Evolutionary conservation across 2,888 invertebrate genomes (phyloP), one percentile per base, ranked within the genome.

Genomic region (Cataglyphis cursor): DNA sequence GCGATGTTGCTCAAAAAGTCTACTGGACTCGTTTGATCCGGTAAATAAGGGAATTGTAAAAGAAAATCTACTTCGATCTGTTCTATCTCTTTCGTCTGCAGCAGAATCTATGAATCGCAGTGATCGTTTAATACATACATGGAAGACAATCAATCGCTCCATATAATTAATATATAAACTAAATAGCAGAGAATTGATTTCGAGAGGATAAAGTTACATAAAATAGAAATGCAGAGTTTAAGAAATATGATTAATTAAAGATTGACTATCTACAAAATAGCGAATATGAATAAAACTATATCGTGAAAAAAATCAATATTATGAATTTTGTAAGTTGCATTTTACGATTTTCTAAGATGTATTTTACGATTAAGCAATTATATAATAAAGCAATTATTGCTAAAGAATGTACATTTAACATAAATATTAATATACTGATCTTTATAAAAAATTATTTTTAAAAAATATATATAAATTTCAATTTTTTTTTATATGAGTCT

Each of bases 31-130:
- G 95, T 95, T 5, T 97, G 95, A 92, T 97, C 97, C 0, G 97
- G 97, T 12, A 97, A 96, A 74, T 97, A 96, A 0, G 99, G 98
- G 94, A 97, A 99, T 81, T 98, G 96, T 1, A 99, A 95, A 12
- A 99, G 95, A 94, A 99, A 99, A 94, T 99, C 99, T 68, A 99
- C 94, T 93, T 99, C 99, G 0, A 95, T 94, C 0, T 97, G 95
- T 85, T 97, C 96, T 38, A 99, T 96, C 94, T 98, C 97, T 5
- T 97, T 95, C 91, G 95, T 95, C 90, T 96, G 95, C 35, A 96
- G 93, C 73, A 97, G 94, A 85, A 97, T 96, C 96, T 97, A 48
- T 18, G 70, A 48, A 35, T 15, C 10, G 9, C 10, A 44, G 1
- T 15, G 24, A 21, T 41, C 28, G 4, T 70, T 75, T 38, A 41